Evolutionary conservation across 2,888 invertebrate species (phyloP).

Genomic region (Gonocerus acuteangulatus): DNA sequence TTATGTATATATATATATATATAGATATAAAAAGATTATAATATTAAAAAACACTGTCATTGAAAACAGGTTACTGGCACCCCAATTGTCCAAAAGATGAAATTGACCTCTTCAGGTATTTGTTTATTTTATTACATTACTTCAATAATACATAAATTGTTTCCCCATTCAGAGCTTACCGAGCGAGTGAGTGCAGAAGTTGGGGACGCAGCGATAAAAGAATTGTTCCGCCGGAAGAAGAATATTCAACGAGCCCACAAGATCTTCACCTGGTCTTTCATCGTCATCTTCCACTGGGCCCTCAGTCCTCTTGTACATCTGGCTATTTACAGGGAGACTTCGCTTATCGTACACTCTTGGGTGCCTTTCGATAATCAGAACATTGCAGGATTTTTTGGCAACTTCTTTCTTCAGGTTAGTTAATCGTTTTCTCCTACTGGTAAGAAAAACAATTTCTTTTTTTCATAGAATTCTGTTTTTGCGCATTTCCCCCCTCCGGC

Average conservation of each 20-base stretch:
- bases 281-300: constrained; percentile 5
- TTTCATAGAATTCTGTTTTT: too few species aligned
- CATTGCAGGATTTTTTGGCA: neutral
- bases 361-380: neutral
- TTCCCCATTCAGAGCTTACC: constrained; percentile 2
- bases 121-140: too few species aligned
- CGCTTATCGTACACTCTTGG: constrained; percentile 11
- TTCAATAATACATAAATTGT: too few species aligned
- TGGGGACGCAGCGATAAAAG: neutral
- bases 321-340: constrained; percentile 1
- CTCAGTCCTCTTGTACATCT: neutral
- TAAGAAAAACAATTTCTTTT: too few species aligned
- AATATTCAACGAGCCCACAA: neutral
- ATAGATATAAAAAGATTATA: too few species aligned
- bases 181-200: neutral
- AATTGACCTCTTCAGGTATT: too few species aligned
- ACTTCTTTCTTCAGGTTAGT: constrained; percentile 2
- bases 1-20: too few species aligned
- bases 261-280: constrained; percentile 7
- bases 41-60: too few species aligned
- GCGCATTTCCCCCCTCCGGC: too few species aligned
- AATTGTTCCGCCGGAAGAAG: neutral
- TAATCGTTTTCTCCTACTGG: too few species aligned
- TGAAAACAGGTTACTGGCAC: too few species aligned
- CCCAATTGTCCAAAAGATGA: too few species aligned